Base-by-base conservation (phyloP, 2,888 invertebrate genomes). In the Tiliacea aurago region DNA sequence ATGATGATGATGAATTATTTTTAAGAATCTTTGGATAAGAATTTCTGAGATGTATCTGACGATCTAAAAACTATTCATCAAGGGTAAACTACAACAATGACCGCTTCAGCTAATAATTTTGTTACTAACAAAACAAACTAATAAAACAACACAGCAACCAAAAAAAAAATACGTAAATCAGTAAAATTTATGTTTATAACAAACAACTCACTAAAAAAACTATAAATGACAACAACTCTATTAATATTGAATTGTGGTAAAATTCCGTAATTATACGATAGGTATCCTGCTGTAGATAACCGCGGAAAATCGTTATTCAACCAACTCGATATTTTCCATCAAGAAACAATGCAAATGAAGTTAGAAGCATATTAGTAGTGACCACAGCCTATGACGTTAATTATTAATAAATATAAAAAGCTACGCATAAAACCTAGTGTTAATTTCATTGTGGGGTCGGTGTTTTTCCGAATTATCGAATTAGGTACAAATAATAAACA, bases 291-390 rank as follows among this genome's bases (percentile, higher is more conserved):
- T n/a, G 56, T 76, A 41, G 41, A 9, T 41, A 56, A 47, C 66
- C 2, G 13, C 53, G 63, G 77, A 67, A 79, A 81, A 70, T 33
- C 53, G 53, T 43, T 66, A 49, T 43, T 55, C 33, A 43, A 55
- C 28, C 15, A 62, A 61, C 41, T 45, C 18, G 53, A 58, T 33
- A 0, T 47, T 53, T 70, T 63, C 56, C 13, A 62, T 49, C 11
- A 33, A 28, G n/a, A 76, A 66, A 55, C 43, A n/a, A 81, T 51
- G 37, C 47, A 62, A 56, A 69, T 81, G 11, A 69, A 74, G 41
- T 53, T 45, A 65, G 18, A 47, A 61, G 13, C 20, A 43, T 15
- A 13, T 63, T 37, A 45, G 49, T 37, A 37, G 62, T 71, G 28
- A 63, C 49, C 33, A 33, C 20, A 10, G 3, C 4, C 28, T 37